phyloP scores from a whole-genome alignment of 2,113 vertebrate species.

The Bubo scandiacus region DNA sequence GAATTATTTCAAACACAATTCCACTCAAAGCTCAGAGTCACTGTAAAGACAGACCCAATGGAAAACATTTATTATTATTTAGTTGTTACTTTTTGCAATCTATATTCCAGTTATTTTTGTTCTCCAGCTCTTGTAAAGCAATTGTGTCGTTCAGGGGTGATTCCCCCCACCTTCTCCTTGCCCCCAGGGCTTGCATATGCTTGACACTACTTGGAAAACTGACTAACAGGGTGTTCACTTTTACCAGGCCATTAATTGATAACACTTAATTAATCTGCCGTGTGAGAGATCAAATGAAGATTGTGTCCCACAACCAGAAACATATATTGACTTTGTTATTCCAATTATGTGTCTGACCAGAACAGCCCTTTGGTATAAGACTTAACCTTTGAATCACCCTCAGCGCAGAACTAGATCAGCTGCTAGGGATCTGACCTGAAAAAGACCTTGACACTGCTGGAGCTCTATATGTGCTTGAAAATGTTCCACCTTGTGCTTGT shows the following conservation, averaged over 20 bases:
- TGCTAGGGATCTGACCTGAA: slow-evolving; percentile 62
- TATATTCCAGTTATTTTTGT: neutral
- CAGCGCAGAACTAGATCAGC: slow-evolving; percentile 58
- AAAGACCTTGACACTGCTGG: slow-evolving; percentile 63
- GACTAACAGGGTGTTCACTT: slow-evolving; percentile 74
- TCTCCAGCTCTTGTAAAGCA: neutral
- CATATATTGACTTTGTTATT: slow-evolving; percentile 79
- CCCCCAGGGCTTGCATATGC: slow-evolving; percentile 22
- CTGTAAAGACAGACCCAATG: neutral
- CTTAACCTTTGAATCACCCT: slow-evolving; percentile 80
- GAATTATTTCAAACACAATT: neutral
- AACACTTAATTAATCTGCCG: slow-evolving; percentile 86
- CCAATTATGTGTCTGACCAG: slow-evolving; percentile 74
- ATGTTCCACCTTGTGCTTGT: slow-evolving; percentile 31
- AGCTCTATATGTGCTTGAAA: neutral
- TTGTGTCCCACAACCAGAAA: slow-evolving; percentile 70
- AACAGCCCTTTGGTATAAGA: slow-evolving; percentile 67
- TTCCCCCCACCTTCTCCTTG: neutral
- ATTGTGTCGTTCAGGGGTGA: neutral
- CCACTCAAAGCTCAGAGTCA: neutral
- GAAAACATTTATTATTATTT: neutral
- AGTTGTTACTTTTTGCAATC: neutral
- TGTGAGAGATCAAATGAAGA: slow-evolving; percentile 79
- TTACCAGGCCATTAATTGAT: slow-evolving; percentile 82
- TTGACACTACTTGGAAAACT: slow-evolving; percentile 60